Conservation (phyloP, 2,888 invertebrate species). For the Trichogramma dendrolimi region DNA sequence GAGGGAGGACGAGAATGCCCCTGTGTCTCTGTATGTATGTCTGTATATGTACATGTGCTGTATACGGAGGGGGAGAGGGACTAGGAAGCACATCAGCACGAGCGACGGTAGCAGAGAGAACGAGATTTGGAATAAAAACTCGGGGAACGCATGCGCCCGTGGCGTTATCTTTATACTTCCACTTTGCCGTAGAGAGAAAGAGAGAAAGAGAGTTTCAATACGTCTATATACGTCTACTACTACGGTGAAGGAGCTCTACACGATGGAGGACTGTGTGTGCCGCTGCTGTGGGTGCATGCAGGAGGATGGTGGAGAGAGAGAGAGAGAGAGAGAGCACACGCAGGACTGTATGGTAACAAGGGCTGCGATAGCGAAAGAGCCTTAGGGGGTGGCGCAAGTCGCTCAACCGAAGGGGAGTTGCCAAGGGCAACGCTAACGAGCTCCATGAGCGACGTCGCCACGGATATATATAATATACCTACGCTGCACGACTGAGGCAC, state of each 20-base stretch:
- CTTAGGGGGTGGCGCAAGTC: constrained; percentile 32
- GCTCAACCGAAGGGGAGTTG: constrained; percentile 46
- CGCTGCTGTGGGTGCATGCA: background rate
- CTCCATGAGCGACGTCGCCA: constrained; percentile 52
- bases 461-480: constrained; percentile 38
- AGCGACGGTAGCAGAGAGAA: no score
- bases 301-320: constrained; percentile 31
- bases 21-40: no score
- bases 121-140: no score
- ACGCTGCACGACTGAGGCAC: constrained; percentile 22
- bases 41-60: no score
- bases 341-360: no score
- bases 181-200: constrained; percentile 20
- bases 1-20: no score
- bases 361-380: constrained; percentile 28
- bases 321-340: constrained; percentile 17
- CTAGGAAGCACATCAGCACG: no score
- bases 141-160: constrained; percentile 23
- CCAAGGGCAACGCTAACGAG: constrained; percentile 52
- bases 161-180: constrained; percentile 25
- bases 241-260: no score
- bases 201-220: constrained; percentile 23
- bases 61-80: no score
- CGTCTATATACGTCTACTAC: background rate
- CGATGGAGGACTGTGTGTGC: no score